These are phyloP conservation scores for Heliangelus exortis DNA, from an alignment of 2,797 vertebrate species.

Conservation along the genomic window DNA sequence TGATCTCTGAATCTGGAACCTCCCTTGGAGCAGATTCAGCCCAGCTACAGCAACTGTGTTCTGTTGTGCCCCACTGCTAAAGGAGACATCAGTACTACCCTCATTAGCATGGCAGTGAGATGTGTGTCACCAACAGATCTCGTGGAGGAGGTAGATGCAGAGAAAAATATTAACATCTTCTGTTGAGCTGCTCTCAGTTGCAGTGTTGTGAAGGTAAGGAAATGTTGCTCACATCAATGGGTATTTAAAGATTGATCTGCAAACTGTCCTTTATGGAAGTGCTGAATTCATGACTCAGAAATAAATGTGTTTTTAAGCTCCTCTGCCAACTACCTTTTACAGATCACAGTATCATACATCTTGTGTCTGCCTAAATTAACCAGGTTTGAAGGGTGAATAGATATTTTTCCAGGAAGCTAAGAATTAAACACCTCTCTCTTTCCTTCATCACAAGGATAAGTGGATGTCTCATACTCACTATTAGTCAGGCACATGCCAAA, in stretches of 20 bases:
- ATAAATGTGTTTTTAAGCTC: background rate
- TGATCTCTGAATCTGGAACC: background rate
- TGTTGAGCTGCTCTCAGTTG: background rate
- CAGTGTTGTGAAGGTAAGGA: background rate
- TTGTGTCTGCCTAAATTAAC: background rate
- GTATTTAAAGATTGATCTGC: background rate
- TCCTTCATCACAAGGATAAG: background rate
- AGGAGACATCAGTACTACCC: background rate
- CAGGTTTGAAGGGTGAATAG: background rate
- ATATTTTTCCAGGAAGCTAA: background rate
- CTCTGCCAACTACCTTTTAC: background rate
- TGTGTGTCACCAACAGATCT: background rate
- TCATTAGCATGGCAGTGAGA: background rate
- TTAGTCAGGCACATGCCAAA: background rate
- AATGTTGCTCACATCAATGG: background rate
- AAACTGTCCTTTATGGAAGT: background rate
- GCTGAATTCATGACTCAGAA: background rate
- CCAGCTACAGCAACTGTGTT: background rate
- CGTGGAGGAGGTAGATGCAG: background rate
- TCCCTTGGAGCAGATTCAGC: background rate
- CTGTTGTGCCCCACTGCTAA: rapidly evolving
- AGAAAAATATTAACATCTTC: background rate
- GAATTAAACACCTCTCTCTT: background rate
- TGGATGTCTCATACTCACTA: background rate
- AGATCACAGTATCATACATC: background rate